These are phyloP conservation scores for Drosophila insularis DNA, from an alignment of 1,140 invertebrate species.

Conservation along the genomic window DNA sequence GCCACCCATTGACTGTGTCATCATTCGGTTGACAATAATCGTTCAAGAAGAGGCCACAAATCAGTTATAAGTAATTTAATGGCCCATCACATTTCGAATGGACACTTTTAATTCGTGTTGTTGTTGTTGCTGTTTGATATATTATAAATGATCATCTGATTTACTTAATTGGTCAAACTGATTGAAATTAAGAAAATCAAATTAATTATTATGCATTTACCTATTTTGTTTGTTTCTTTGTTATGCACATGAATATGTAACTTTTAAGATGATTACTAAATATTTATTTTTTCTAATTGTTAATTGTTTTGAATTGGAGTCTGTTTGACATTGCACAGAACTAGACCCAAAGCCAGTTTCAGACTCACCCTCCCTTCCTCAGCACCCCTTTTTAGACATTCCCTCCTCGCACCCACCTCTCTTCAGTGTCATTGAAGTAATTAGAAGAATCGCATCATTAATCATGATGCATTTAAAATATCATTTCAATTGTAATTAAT, in stretches of 20 bases:
- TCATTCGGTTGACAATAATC: not conserved
- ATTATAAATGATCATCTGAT: too few relatives aligned
- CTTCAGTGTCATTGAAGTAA: not conserved
- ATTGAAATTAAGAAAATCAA: not conserved
- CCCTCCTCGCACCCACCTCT: not conserved
- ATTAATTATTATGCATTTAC: too few relatives aligned
- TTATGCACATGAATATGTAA: too few relatives aligned
- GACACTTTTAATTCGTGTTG: not conserved
- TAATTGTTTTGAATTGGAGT: not conserved
- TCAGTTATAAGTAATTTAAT: slow-evolving; percentile 4
- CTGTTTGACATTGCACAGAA: not conserved
- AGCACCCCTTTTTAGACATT: not conserved
- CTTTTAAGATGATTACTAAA: too few relatives aligned
- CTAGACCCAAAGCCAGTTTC: not conserved
- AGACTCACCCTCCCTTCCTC: not conserved
- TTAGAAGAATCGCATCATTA: slow-evolving; percentile 60
- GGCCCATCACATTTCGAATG: not conserved
- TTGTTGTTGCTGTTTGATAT: too few relatives aligned
- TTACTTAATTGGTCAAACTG: too few relatives aligned
- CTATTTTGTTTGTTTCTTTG: not conserved
- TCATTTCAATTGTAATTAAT: slow-evolving; percentile 59
- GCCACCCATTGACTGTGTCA: not conserved
- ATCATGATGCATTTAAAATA: slow-evolving; percentile 58
- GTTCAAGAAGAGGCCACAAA: not conserved
- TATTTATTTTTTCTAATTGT: not conserved